These are phyloP conservation scores for Piaya cayana DNA, from an alignment of 2,113 vertebrate species.

Conservation along the genomic window DNA sequence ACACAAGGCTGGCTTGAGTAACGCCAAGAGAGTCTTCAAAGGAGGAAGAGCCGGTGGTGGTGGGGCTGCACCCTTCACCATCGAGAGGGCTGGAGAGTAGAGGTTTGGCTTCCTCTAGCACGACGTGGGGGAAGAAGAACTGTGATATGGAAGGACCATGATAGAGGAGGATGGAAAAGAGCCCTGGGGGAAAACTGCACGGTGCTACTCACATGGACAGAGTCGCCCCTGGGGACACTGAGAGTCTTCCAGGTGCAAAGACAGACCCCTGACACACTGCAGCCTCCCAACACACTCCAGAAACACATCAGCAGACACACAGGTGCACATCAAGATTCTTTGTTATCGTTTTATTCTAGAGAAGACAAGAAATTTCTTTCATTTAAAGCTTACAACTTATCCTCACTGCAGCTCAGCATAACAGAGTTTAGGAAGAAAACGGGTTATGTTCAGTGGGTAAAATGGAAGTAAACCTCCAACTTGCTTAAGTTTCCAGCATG, in stretches of 20 bases:
- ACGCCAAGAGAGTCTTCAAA: background rate
- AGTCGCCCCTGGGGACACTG: fast-evolving
- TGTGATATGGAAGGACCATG: fast-evolving
- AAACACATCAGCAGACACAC: fast-evolving
- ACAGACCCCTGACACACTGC: background rate
- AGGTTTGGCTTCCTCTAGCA: background rate
- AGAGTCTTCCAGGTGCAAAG: background rate
- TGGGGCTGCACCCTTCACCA: background rate
- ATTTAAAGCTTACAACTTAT: background rate
- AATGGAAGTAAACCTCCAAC: background rate
- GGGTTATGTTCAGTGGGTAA: background rate
- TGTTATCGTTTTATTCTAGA: background rate
- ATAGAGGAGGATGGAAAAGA: background rate
- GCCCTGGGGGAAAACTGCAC: background rate
- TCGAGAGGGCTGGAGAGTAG: background rate
- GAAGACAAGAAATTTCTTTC: background rate
- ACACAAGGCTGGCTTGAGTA: background rate
- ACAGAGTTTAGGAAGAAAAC: background rate
- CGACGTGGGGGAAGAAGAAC: fast-evolving
- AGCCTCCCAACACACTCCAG: background rate
- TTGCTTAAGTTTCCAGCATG: background rate
- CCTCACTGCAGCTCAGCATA: background rate
- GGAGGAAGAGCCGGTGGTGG: background rate
- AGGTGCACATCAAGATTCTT: background rate
- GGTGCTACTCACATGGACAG: background rate